These are phyloP conservation scores for Dromiciops gliroides DNA, from an alignment of 2,113 vertebrate genomes.

Conservation along the genomic window DNA sequence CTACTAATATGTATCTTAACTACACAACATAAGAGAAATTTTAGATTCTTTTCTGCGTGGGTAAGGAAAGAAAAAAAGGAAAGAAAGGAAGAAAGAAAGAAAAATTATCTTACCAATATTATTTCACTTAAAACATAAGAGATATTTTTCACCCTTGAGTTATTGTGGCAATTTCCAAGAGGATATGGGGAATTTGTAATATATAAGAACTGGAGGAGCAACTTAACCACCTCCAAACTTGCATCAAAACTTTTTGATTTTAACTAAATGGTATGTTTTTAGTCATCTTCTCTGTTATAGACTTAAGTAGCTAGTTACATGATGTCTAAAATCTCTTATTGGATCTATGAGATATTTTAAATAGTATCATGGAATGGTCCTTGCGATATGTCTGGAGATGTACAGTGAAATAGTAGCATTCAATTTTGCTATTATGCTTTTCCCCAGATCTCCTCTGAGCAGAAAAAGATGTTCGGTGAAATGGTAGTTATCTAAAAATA, in stretches of 20 bases:
- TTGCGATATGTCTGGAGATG: conserved; percentile 1
- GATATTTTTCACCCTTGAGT: background rate
- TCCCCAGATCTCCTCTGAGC: background rate
- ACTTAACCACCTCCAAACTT: background rate
- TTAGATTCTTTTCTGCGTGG: background rate
- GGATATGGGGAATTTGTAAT: background rate
- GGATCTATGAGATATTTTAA: background rate
- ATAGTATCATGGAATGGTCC: background rate
- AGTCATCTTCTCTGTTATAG: background rate
- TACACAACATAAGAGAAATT: background rate
- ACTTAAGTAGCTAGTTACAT: background rate
- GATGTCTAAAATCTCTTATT: background rate
- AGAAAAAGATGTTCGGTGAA: background rate
- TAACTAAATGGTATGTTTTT: background rate
- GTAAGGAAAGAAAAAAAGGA: background rate
- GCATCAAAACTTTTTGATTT: background rate
- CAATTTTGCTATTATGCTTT: background rate
- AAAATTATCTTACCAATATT: background rate
- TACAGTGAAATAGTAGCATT: background rate
- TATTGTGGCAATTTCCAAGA: background rate
- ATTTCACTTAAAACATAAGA: background rate
- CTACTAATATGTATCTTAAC: background rate
- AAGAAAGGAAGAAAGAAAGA: too few relatives aligned
- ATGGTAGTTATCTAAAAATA: background rate
- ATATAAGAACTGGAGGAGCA: background rate